Base-by-base conservation (phyloP, 2,113 vertebrate species). In the Ranitomeya variabilis region DNA sequence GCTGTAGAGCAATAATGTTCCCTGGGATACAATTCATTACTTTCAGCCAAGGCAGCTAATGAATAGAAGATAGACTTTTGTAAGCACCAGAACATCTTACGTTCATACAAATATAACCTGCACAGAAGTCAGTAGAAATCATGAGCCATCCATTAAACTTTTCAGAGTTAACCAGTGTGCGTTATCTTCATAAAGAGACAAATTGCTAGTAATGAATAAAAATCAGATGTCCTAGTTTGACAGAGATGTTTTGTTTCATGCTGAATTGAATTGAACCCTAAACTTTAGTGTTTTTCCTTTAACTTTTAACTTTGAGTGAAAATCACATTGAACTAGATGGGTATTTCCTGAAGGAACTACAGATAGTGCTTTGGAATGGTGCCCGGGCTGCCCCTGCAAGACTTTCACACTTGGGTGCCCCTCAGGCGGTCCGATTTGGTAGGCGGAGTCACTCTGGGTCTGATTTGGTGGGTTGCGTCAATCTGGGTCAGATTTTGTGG, bases 61-160 rank as follows among this genome's bases (percentile, higher is more conserved):
- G 19, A 31, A 16, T 62, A 66, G 18, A 83, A 66, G 19, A 83
- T 67, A 8, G 80, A 82, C 45, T 82, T 81, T 82, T 66, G 31
- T 21, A 66, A 66, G 80, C 11, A 83, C 31, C 60, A 83, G 11
- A 66, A 18, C 7, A 16, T 66, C 18, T 83, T 21, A 52, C 21
- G n/a, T 82, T 83, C 60, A 66, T 66, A 83, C 80, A 83, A 83
- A 83, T 52, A 66, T 66, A 83, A 83, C 31, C 31, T 83, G 23
- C 14, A 83, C 37, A 37, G 80, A 60, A 66, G 31, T n/a, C 31
- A n/a, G 15, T 10, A 83, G 59, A 66, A 83, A n/a, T 21, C 31
- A 64, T 83, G 55, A 83, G 31, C 66, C 31, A 83, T 52, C 18
- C 62, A 83, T 83, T 66, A 83, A 83, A 37, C 51, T 7, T 10